Base-by-base conservation (phyloP, 2,797 vertebrate species). In the Alosa sapidissima region DNA sequence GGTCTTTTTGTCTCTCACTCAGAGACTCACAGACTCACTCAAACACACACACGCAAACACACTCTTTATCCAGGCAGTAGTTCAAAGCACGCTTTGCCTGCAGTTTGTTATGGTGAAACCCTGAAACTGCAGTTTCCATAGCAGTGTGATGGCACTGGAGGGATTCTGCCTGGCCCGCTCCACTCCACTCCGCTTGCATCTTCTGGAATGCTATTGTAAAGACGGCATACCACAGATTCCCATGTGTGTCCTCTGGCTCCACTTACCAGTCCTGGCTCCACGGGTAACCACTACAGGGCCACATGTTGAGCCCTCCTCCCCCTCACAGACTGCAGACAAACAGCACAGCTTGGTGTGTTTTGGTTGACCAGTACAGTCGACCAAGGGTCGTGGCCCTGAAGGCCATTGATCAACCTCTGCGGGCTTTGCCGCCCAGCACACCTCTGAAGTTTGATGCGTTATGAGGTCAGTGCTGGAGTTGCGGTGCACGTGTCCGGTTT, bases 201-300 rank as follows among this genome's bases (percentile, higher is more conserved):
- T 78, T n/a, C 51, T 2, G 54, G 33, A 48, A 41, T 47, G 58
- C 81, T 81, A 5, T 92, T 84, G 88, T 92, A 85, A 87, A 91
- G 88, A 87, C 87, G 54, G 88, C 90, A 94, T 93, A 89, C 93
- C 91, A 90, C 88, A 91, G 92, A 94, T 95, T 95, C 93, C 92
- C 93, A 41, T 33, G 28, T 72, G 65, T 14, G 33, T 33, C 33
- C 33, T 16, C 65, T 86, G 81, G 72, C 84, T 85, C 55, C 47
- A 10, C 41, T 78, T 47, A 47, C 5, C 4, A 8, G 14, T 1
- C 72, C 41, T 45, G 11, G 72, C 72, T 45, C 36, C 6, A 36
- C 2, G 72, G 41, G 5, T 72, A 78, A 78, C 72, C 41, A 78
- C 72, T 4, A 41, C 41, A 47, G 72, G 5, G 41, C 41, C 19